Percentiles rank a stretch among this genome's conserved stretches.
phyloP scores from a whole-genome alignment of 2,797 vertebrate species.

The Onychomys torridus region DNA sequence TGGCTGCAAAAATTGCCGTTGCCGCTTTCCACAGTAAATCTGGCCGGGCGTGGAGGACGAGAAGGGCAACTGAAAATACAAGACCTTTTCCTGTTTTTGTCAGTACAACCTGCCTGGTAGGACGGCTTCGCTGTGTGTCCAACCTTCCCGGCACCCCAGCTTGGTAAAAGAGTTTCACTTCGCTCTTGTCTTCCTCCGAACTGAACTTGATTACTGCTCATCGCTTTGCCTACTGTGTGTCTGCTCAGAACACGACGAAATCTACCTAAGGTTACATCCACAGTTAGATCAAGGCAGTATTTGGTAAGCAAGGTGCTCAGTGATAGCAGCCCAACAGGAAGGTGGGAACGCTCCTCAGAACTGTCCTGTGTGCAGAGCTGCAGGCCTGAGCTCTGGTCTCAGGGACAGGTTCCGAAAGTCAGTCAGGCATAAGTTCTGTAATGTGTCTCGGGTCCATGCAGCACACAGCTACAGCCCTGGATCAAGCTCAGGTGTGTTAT shows the following conservation, averaged over 20 bases:
- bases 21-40: background rate
- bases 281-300: background rate
- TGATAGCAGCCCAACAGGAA: background rate
- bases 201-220: background rate
- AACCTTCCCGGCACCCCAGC: background rate
- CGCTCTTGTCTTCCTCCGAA: background rate
- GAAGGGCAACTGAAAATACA: background rate
- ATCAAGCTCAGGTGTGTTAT: background rate
- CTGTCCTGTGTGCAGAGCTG: background rate
- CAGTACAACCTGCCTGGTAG: background rate
- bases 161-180: background rate
- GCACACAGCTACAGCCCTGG: background rate
- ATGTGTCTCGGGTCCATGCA: background rate
- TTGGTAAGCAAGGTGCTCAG: background rate
- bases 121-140: background rate
- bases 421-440: background rate
- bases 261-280: background rate
- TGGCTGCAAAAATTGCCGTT: background rate
- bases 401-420: background rate
- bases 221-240: background rate
- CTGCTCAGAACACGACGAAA: background rate
- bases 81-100: conserved; percentile 14
- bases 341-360: background rate
- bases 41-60: background rate
- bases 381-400: background rate